Conservation (phyloP, 1,140 invertebrate species). For the Psilanteris sp. region DNA sequence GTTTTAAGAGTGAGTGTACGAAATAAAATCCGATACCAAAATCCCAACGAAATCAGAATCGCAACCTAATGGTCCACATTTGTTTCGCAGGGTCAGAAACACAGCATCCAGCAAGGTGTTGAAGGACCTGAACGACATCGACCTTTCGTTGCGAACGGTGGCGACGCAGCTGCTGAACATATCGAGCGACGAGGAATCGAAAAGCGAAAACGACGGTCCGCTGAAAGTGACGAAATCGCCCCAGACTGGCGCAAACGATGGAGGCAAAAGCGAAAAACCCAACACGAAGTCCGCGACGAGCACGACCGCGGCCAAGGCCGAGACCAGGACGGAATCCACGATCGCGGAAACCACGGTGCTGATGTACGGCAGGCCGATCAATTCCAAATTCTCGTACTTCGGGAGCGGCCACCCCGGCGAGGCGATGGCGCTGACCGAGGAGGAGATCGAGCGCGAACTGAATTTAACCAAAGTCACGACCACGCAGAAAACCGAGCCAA, state of each 20-base stretch:
- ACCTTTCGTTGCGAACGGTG: slow-evolving; percentile 75
- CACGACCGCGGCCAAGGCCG: slow-evolving; percentile 1
- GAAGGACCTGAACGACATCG: slow-evolving; percentile 75
- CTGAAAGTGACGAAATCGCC: slow-evolving; percentile 5
- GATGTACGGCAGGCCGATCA: slow-evolving; percentile 71
- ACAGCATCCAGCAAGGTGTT: too few species aligned
- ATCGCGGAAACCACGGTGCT: slow-evolving; percentile 40
- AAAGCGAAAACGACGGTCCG: background rate
- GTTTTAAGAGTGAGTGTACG: too few species aligned
- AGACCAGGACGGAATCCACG: slow-evolving; percentile 46
- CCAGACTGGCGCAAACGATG: background rate
- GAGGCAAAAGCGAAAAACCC: background rate
- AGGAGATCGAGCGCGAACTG: slow-evolving; percentile 75
- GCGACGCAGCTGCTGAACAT: slow-evolving; percentile 76
- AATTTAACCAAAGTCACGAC: slow-evolving; percentile 64
- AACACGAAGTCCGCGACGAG: background rate
- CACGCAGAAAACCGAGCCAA: slow-evolving; percentile 79
- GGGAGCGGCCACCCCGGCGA: slow-evolving; percentile 76
- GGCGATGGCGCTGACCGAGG: slow-evolving; percentile 78
- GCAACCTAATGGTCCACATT: too few species aligned
- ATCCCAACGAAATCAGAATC: too few species aligned
- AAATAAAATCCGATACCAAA: too few species aligned
- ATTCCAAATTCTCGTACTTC: slow-evolving; percentile 78
- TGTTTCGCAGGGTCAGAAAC: too few species aligned
- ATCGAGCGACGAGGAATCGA: slow-evolving; percentile 56